Evolutionary conservation across 2,113 vertebrate genomes (phyloP).

Genomic region (Bufo bufo): DNA sequence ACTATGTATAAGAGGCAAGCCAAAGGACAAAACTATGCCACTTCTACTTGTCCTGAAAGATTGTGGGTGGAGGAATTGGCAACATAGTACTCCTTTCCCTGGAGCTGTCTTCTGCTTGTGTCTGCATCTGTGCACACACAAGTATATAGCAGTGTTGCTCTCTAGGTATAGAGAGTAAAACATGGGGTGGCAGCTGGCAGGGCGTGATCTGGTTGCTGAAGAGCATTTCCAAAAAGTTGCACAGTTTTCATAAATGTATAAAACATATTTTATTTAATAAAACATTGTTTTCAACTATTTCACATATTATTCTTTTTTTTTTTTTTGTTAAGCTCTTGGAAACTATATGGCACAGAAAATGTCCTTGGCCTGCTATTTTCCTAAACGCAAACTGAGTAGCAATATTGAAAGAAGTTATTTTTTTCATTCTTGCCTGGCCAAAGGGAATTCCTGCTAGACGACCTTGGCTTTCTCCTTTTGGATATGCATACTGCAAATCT

Average conservation of each 20-base stretch:
- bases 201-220: not conserved
- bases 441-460: conserved; percentile 36
- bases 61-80: too few relatives aligned
- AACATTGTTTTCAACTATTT: too few relatives aligned
- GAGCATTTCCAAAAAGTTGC: too few relatives aligned
- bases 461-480: conserved; percentile 3
- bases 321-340: not conserved
- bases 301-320: too few relatives aligned
- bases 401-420: not conserved
- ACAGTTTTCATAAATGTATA: not conserved
- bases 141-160: not conserved
- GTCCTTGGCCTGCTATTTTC: not conserved
- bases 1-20: too few relatives aligned
- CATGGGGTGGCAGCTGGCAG: too few relatives aligned
- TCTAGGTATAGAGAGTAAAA: not conserved
- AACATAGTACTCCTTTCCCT: too few relatives aligned
- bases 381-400: conserved; percentile 12
- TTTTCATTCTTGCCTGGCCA: conserved; percentile 51
- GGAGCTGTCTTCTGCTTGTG: too few relatives aligned
- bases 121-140: not conserved
- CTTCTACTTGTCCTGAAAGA: too few relatives aligned
- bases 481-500: conserved; percentile 6
- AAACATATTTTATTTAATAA: not conserved
- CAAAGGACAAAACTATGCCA: too few relatives aligned
- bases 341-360: not conserved